phyloP scores from a whole-genome alignment of 2,888 invertebrate species.

The Diplolepis rosae region DNA sequence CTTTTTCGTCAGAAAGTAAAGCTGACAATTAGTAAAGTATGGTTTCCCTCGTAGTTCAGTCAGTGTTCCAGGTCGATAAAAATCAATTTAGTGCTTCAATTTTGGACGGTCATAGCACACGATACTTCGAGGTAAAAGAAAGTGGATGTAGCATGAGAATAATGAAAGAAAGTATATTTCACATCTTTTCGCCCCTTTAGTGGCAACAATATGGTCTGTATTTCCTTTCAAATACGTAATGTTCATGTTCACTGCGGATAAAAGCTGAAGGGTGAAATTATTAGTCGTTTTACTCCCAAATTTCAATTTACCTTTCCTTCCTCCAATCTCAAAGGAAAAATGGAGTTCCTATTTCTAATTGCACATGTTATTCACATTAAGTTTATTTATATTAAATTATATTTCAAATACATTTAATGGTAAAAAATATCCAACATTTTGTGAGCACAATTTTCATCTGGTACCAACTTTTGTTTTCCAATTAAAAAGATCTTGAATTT shows the following conservation, averaged over 20 bases:
- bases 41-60: slow-evolving; percentile 12
- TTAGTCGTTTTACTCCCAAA: not conserved
- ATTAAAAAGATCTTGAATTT: too few species aligned
- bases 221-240: not conserved
- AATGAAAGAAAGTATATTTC: slow-evolving; percentile 13
- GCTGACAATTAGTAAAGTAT: slow-evolving; percentile 2
- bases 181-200: slow-evolving; percentile 3
- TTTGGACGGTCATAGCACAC: not conserved
- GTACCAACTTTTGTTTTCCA: too few species aligned
- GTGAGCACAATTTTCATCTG: too few species aligned
- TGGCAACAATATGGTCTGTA: not conserved
- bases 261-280: not conserved
- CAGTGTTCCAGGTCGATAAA: not conserved
- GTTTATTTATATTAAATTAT: too few species aligned
- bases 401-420: too few species aligned
- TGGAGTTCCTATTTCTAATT: too few species aligned
- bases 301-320: not conserved
- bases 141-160: slow-evolving; percentile 15
- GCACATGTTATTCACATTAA: not conserved
- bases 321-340: too few species aligned
- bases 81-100: slow-evolving; percentile 5
- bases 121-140: not conserved
- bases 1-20: too few species aligned
- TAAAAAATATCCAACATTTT: too few species aligned
- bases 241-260: not conserved